These are phyloP conservation scores for Coracias cyanogaster DNA, from an alignment of 2,797 vertebrate genomes.

Conservation along the genomic window DNA sequence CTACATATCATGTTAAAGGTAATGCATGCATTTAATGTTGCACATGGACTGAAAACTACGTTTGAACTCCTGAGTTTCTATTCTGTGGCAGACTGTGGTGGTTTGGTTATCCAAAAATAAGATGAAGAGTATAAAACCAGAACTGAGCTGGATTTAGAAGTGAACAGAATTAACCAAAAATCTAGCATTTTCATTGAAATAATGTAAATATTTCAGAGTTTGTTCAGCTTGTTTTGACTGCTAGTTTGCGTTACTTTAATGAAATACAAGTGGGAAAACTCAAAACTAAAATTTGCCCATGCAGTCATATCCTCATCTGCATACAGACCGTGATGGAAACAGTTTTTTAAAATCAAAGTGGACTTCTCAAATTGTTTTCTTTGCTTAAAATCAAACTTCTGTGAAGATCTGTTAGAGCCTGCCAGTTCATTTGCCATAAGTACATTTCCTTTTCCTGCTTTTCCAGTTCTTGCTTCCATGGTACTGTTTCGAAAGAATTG, in stretches of 20 bases:
- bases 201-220: background rate
- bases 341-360: background rate
- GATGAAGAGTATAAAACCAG: background rate
- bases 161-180: background rate
- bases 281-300: background rate
- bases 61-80: background rate
- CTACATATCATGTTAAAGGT: background rate
- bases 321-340: background rate
- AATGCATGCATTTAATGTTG: rapidly evolving
- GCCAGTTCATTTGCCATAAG: background rate
- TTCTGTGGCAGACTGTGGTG: background rate
- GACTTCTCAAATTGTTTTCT: background rate
- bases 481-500: background rate
- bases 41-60: background rate
- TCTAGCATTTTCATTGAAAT: background rate
- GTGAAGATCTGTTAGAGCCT: background rate
- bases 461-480: background rate
- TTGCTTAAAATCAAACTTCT: background rate
- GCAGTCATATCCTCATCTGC: background rate
- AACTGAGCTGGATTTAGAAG: background rate
- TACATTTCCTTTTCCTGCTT: background rate
- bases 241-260: background rate
- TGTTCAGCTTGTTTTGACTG: background rate
- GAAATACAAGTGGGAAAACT: background rate
- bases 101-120: background rate